Base-by-base conservation (phyloP, 1,140 invertebrate species). In the Drosophila truncata region DNA sequence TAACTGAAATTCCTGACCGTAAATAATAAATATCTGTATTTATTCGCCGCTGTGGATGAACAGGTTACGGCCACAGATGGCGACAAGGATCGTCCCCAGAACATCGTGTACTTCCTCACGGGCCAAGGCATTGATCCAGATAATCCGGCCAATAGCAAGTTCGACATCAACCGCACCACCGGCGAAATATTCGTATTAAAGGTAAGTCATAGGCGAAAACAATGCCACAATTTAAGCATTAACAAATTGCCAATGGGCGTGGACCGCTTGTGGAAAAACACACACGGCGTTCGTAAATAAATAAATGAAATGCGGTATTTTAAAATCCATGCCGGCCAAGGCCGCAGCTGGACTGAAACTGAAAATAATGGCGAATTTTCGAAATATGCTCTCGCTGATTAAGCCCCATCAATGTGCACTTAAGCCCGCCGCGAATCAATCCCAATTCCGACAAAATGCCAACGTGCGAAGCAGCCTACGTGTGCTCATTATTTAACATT, bases 91-190 rank as follows among this genome's bases (percentile, higher is more conserved):
- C 95, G 98, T 52, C 96, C 96, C 46, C 98, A 98, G 88, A 97
- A 98, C 88, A 99, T 99, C 91, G 98, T 99, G 8, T 99, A 99
- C 93, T 98, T 98, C 93, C 94, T 99, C 50, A 99, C 98, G 25
- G 98, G 98, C 11, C 98, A 99, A 92, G 98, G 98, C 60, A 98
- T 99, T 82, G 97, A 99, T 94, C 96, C 98, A 10, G 97, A 98
- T 93, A 98, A 98, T 94, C 97, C 97, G 35, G 96, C 97, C 63
- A 98, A 98, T 91, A 98, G 97, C 93, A 98, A 98, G 94, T 99
- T 99, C 91, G 96, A 98, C 91, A 99, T 99, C 80, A 99, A 99
- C 93, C 95, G 97, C 66, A 98, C 97, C 4, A 98, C 97, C 5
- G 98, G 98, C 50, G 97, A 98, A 93, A 98, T 99, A 93, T 98